Base-by-base conservation (phyloP, 2,113 vertebrate species). In the Erinaceus europaeus region DNA sequence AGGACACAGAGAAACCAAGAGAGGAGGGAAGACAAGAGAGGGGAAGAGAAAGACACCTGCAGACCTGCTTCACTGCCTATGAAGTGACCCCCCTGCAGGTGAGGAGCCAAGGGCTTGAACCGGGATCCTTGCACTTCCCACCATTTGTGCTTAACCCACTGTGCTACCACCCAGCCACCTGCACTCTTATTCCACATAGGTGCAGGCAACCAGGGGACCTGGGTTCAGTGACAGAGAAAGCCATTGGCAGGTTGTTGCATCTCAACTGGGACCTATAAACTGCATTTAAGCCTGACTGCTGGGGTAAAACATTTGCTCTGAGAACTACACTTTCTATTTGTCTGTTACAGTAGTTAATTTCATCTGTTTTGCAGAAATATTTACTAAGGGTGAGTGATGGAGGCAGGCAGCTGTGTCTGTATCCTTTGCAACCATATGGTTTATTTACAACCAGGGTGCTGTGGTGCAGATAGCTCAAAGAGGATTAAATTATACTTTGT, bases 401-500 rank as follows among this genome's bases (percentile, higher is more conserved):
- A 90, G 91, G 94, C 61, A 92, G 90, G 92, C 82, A 88, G 93
- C 91, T 91, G 91, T 84, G 84, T 95, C 95, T 89, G 90, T 88
- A 85, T 67, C 84, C 27, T 2, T 84, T 90, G 79, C 34, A 94
- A 88, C 90, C 89, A 62, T 10, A 88, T 27, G 62, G 93, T 95
- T 94, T 96, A 95, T 96, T 96, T 96, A 96, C 94, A 95, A 5
- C 78, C 83, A 85, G 92, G 90, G 79, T 87, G 94, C 90, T 79
- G 34, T 44, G 84, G 89, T 86, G 88, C 93, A 88, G 96, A 94
- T 82, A 94, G 93, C 94, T 96, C 91, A 93, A 95, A 97, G 94
- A 97, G 95, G 96, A 97, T 97, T 97, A 96, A 96, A 96, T 96
- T 94, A 94, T 42, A 73, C 88, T 95, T 93, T 96, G 93, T 94